phyloP scores from a whole-genome alignment of 2,113 vertebrate species.

The Bujurquina vittata region DNA sequence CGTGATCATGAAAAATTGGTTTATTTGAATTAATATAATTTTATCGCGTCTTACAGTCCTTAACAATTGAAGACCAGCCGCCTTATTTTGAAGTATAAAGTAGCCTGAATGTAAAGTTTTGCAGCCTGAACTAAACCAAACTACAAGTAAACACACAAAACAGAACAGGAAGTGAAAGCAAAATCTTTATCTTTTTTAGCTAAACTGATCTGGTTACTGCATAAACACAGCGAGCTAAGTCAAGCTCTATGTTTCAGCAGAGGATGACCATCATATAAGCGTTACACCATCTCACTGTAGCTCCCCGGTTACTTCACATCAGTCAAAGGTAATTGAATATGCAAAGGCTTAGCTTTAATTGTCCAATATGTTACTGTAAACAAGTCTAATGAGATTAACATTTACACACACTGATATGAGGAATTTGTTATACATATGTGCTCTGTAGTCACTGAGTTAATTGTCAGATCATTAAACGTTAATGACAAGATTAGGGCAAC shows the following conservation, averaged over 20 bases:
- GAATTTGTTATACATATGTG: conserved; percentile 52
- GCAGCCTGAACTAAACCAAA: too few species aligned
- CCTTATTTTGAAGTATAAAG: too few species aligned
- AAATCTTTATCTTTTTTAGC: neutral
- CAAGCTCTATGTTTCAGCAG: neutral
- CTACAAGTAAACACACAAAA: too few species aligned
- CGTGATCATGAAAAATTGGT: neutral
- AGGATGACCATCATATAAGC: conserved; percentile 3
- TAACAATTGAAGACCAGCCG: too few species aligned
- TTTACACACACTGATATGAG: conserved; percentile 48
- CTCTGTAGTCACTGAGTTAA: conserved; percentile 55
- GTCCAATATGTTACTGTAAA: conserved; percentile 66
- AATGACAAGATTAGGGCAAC: conserved; percentile 60
- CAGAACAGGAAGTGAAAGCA: too few species aligned
- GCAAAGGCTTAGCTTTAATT: conserved; percentile 43
- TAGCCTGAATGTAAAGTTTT: too few species aligned
- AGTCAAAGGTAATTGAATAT: conserved; percentile 63
- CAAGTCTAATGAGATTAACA: conserved; percentile 67
- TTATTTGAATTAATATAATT: too few species aligned
- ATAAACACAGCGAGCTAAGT: neutral
- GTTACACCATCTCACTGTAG: conserved; percentile 22
- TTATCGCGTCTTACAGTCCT: too few species aligned
- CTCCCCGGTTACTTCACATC: conserved; percentile 32
- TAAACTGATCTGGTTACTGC: neutral
- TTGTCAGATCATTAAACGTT: conserved; percentile 72